Conservation (phyloP, 1,140 invertebrate species). For the Myzus persicae region DNA sequence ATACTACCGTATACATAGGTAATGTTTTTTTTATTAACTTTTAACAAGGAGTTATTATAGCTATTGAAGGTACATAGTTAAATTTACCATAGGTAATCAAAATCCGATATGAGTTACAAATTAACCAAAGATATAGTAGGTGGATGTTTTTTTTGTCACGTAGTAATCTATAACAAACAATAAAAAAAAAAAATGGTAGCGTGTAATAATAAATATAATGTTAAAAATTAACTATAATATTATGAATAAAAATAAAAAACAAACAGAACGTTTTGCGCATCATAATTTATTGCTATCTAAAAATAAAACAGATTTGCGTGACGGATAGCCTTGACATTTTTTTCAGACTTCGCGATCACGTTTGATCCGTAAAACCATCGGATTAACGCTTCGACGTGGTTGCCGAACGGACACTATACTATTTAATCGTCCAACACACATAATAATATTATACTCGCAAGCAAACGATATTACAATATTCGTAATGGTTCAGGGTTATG, state of each 20-base stretch:
- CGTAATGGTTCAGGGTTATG: neutral
- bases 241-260: neutral
- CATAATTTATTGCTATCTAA: constrained; percentile 3
- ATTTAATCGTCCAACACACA: neutral
- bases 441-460: neutral
- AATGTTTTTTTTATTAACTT: neutral
- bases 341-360: neutral
- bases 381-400: neutral
- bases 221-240: neutral
- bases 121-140: neutral
- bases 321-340: constrained; percentile 16
- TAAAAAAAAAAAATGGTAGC: neutral
- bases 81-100: neutral
- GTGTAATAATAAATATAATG: neutral
- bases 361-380: neutral
- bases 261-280: neutral
- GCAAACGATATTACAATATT: neutral
- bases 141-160: neutral
- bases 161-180: neutral
- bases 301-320: neutral
- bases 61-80: neutral
- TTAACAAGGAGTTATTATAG: neutral
- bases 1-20: neutral
- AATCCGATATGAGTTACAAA: neutral
- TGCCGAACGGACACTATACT: neutral